phyloP scores from a whole-genome alignment of 2,113 vertebrate genomes.

The Podilymbus podiceps region DNA sequence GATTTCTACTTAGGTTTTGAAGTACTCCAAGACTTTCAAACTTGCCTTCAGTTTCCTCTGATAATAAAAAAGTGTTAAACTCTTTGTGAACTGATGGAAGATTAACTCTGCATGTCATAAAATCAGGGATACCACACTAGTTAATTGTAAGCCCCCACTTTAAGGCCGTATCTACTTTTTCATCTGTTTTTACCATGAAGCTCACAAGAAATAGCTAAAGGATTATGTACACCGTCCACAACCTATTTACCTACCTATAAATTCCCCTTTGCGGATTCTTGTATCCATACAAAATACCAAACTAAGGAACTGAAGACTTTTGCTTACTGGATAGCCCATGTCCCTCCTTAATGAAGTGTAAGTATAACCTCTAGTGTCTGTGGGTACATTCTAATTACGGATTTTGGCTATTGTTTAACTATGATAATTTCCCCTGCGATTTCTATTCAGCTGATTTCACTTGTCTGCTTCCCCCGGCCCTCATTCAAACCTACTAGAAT shows the following conservation, averaged over 20 bases:
- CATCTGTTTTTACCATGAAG: background rate
- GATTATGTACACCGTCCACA: background rate
- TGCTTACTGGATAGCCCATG: background rate
- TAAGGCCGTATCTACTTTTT: background rate
- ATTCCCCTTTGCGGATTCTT: background rate
- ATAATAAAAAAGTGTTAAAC: background rate
- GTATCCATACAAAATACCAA: background rate
- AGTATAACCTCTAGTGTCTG: background rate
- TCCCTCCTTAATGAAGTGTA: background rate
- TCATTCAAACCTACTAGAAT: background rate
- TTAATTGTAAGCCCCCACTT: background rate
- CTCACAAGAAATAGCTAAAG: background rate
- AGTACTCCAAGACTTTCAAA: background rate
- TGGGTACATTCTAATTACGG: background rate
- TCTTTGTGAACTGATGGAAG: background rate
- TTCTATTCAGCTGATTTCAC: background rate
- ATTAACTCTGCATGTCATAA: background rate
- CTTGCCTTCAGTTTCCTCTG: background rate
- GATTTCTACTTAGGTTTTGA: background rate
- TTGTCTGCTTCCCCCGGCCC: rapidly evolving
- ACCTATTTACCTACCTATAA: background rate
- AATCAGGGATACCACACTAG: background rate
- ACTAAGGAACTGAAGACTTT: background rate
- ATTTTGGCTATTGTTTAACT: background rate
- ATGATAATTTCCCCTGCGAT: background rate